Conservation (phyloP, 1,140 invertebrate species). For the Gonioctena quinquepunctata region DNA sequence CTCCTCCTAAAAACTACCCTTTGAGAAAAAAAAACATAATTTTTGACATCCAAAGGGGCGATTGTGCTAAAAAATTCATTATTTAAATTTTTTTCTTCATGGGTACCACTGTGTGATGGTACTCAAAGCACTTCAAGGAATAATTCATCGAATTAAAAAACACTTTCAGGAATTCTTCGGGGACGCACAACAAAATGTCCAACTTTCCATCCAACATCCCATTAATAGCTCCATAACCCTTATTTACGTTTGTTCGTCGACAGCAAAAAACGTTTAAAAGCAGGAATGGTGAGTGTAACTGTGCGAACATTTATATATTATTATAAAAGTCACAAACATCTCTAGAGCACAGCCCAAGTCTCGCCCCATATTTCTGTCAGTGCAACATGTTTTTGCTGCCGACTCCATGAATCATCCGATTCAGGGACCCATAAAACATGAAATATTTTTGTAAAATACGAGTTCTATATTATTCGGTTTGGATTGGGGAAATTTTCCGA, state of each 20-base stretch:
- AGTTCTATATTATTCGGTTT: not conserved
- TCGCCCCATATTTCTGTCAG: slow-evolving; percentile 46
- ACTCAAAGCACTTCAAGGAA: too few relatives aligned
- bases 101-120: too few relatives aligned
- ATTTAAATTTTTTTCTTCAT: too few relatives aligned
- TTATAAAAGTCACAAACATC: slow-evolving; percentile 46
- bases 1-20: too few relatives aligned
- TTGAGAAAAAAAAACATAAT: too few relatives aligned
- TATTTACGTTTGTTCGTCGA: slow-evolving; percentile 1
- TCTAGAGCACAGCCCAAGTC: slow-evolving; percentile 39
- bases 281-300: slow-evolving; percentile 5
- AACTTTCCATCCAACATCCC: not conserved
- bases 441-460: slow-evolving; percentile 29
- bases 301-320: slow-evolving; percentile 10
- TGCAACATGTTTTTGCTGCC: slow-evolving; percentile 46
- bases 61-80: too few relatives aligned
- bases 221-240: not conserved
- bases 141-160: too few relatives aligned
- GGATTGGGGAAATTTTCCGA: too few relatives aligned
- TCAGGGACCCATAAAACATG: slow-evolving; percentile 40
- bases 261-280: slow-evolving; percentile 1
- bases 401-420: slow-evolving; percentile 44
- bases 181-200: not conserved
- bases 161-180: too few relatives aligned
- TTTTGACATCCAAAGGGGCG: too few relatives aligned